Conservation (phyloP, 2,888 invertebrate genomes). For the Conistra vaccinii region DNA sequence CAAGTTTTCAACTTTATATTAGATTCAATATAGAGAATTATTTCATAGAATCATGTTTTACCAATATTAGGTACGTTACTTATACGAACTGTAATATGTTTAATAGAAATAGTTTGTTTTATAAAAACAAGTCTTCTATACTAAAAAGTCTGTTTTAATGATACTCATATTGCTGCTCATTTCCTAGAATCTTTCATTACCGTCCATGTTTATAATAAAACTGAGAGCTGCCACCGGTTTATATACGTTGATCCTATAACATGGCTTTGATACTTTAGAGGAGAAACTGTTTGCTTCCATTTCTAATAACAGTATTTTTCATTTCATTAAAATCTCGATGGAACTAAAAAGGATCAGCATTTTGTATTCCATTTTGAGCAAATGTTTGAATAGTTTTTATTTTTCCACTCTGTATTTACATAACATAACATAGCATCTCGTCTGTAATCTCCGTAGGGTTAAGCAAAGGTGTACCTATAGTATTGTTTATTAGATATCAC, state of each 20-base stretch:
- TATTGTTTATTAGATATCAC: too few relatives aligned
- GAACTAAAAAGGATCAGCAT: background rate
- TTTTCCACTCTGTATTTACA: background rate
- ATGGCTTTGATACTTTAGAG: conserved; percentile 20
- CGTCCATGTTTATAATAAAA: conserved; percentile 31
- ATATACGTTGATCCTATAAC: background rate
- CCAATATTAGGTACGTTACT: background rate
- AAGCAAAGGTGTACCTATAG: background rate
- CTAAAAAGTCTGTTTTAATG: background rate
- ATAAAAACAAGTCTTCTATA: background rate
- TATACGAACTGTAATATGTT: background rate
- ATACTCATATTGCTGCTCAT: conserved; percentile 2
- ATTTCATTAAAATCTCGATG: background rate
- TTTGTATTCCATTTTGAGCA: background rate
- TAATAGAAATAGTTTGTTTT: conserved; percentile 11
- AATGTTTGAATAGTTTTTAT: background rate
- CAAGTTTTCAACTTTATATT: conserved; percentile 14
- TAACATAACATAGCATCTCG: background rate
- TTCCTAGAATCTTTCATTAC: conserved; percentile 24
- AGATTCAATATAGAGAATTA: background rate
- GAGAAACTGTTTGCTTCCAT: conserved; percentile 9
- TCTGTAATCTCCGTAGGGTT: background rate
- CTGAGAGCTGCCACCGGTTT: background rate
- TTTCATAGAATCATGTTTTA: background rate
- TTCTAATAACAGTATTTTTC: conserved; percentile 6